phyloP scores from a whole-genome alignment of 2,888 invertebrate genomes.

The Crossocerus cetratus region DNA sequence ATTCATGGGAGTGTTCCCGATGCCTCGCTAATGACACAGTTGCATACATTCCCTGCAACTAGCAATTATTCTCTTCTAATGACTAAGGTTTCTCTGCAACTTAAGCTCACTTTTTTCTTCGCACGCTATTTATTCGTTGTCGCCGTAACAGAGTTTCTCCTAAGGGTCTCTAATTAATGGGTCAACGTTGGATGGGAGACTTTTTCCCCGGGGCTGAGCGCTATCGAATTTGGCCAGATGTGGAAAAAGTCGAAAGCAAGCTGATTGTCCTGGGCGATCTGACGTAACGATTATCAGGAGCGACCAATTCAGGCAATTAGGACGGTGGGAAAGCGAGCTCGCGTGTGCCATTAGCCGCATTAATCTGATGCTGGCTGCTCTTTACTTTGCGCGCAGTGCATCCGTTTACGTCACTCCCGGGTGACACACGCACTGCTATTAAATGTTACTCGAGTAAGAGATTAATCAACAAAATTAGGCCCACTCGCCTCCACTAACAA shows the following conservation, averaged over 20 bases:
- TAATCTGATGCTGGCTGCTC: conserved; percentile 53
- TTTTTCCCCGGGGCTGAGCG: neutral
- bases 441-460: conserved; percentile 41
- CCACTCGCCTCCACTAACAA: no score
- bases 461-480: conserved; percentile 45
- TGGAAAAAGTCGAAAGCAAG: conserved; percentile 11
- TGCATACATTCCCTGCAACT: neutral
- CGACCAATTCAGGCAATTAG: conserved; percentile 72
- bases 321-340: conserved; percentile 65
- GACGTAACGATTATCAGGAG: conserved; percentile 70
- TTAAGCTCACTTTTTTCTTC: neutral
- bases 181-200: neutral
- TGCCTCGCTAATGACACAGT: neutral
- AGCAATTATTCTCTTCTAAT: neutral
- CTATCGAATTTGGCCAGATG: conserved; percentile 22
- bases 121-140: no score
- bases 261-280: conserved; percentile 19
- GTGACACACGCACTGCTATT: conserved; percentile 45
- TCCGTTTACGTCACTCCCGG: conserved; percentile 55
- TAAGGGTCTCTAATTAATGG: neutral
- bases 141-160: no score
- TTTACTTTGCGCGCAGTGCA: conserved; percentile 54
- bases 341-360: conserved; percentile 54
- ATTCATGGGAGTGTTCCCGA: neutral
- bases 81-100: neutral